Evolutionary conservation across 2,888 invertebrate species (phyloP).

Genomic region (Miltochrista miniata): DNA sequence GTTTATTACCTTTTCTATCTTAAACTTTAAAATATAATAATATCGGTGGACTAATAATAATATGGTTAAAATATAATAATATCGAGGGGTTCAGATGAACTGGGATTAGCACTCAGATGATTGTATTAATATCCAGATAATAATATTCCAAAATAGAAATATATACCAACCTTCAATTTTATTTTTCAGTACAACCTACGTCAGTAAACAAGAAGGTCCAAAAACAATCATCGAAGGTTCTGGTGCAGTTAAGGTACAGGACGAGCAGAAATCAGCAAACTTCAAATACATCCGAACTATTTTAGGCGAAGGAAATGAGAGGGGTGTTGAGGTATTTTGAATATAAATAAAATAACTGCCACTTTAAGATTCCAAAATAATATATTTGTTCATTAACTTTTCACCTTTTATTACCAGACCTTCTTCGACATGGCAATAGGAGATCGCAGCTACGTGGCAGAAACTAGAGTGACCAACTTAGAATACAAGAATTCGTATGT

Average conservation of each 20-base stretch:
- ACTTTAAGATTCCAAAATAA: not conserved
- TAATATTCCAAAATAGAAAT: no score
- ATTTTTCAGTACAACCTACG: constrained; percentile 84
- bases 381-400: not conserved
- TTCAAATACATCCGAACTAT: constrained; percentile 89
- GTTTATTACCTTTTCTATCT: no score
- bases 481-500: constrained; percentile 88
- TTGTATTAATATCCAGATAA: no score
- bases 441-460: constrained; percentile 87
- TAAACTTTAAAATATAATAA: no score
- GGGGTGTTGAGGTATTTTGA: constrained; percentile 82
- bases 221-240: constrained; percentile 90
- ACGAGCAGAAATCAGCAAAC: constrained; percentile 87
- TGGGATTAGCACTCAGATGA: no score
- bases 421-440: constrained; percentile 88
- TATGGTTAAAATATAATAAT: no score
- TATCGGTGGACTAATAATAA: no score
- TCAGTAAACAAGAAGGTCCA: constrained; percentile 87
- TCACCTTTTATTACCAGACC: constrained; percentile 59
- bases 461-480: constrained; percentile 88
- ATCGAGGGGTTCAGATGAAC: no score
- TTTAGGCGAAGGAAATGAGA: constrained; percentile 86
- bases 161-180: no score
- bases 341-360: not conserved
- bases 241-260: constrained; percentile 88